Base-by-base conservation (phyloP, 1,140 invertebrate species). In the Psix sp. region DNA sequence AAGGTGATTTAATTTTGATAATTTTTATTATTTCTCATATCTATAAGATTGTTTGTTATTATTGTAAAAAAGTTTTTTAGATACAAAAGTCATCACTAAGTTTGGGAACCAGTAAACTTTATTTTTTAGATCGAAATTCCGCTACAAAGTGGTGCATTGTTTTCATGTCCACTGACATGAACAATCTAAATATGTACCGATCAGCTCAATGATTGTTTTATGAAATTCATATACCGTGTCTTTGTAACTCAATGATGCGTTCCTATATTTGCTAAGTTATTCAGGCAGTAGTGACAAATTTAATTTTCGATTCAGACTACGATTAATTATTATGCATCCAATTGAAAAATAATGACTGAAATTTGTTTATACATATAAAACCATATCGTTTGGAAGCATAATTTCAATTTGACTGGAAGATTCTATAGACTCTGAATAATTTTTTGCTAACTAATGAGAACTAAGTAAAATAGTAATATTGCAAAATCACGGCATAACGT, bases 161-260 rank as follows among this genome's bases (percentile, higher is more conserved):
- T 66, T 56, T 66, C 51, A 36, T 33, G 43, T 26, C n/a, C 35
- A 40, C 3, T 59, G 38, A 31, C 15, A 52, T 39, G 54, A 59
- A 70, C 52, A 40, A 70, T 70, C 56, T 45, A 70, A 60, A 70
- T 62, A 39, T 60, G 46, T 17, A 52, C 46, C 54, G 52, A 59
- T 36, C 38, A 15, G 18, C 54, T 56, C 56, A 70, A 60, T 62
- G 20, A 24, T 5, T 29, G 17, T 70, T 70, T 70, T 24, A 70
- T 70, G 48, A 70, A 70, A 54, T 54, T 54, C 66, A 49, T 48
- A 56, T 48, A 14, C 15, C 31, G 9, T 33, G 7, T 26, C 20
- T n/a, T 46, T 36, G 46, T 33, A 52, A 52, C 15, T 38, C 29
- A 20, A 36, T 33, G 36, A 43, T 51, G 26, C 21, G 17, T 51